A percentile compares a stretch with the other conserved stretches of the same genome.
phyloP scores from a whole-genome alignment of 1,140 invertebrate species.

The Panonychus citri region DNA sequence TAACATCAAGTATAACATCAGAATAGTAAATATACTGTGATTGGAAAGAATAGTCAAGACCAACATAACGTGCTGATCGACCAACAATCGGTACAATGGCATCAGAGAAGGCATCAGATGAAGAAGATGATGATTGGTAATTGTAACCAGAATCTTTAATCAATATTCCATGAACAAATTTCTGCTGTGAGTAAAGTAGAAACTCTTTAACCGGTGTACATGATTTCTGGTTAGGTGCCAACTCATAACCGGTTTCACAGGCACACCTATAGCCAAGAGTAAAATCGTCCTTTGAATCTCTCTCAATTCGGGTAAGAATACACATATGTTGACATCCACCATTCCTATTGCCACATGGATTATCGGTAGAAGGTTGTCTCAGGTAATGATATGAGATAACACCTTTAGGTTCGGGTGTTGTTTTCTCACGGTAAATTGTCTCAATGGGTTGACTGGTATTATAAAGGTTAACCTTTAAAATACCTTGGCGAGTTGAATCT shows the following conservation, averaged over 20 bases:
- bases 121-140: no score
- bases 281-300: conserved; percentile 28
- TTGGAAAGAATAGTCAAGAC: conserved; percentile 79
- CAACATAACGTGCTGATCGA: conserved; percentile 72
- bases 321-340: conserved; percentile 89
- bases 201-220: conserved; percentile 72
- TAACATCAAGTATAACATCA: conserved; percentile 86
- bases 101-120: conserved; percentile 65
- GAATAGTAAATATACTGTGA: conserved; percentile 88
- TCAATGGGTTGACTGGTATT: conserved; percentile 44
- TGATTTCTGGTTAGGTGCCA: conserved; percentile 47
- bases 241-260: conserved; percentile 66
- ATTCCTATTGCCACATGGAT: conserved; percentile 72
- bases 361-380: conserved; percentile 39
- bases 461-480: conserved; percentile 75
- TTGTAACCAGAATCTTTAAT: conserved; percentile 37
- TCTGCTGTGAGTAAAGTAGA: conserved; percentile 85
- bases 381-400: conserved; percentile 55
- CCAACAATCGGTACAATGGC: conserved; percentile 62
- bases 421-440: conserved; percentile 47
- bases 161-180: conserved; percentile 84
- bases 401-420: conserved; percentile 51
- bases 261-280: conserved; percentile 73
- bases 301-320: conserved; percentile 32
- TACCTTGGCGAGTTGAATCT: conserved; percentile 78